Conservation (phyloP, 2,113 vertebrate species). For the Gnathonemus echidnorhynchus region DNA sequence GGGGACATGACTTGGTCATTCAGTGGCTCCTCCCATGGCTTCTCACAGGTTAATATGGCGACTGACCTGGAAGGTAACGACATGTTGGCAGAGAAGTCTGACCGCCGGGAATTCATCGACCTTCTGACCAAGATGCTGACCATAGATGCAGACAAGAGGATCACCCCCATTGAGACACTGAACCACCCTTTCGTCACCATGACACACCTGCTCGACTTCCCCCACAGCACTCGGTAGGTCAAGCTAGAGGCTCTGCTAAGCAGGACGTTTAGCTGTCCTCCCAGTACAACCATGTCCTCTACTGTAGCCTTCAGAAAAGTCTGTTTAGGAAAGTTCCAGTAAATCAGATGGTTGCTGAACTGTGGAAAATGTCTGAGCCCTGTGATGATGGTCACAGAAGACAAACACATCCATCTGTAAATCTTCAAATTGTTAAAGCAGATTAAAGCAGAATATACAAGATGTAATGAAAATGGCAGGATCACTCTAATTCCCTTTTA, state of each 20-base stretch:
- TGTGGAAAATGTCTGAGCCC: not conserved
- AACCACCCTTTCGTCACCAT: conserved; percentile 94
- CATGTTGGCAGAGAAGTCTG: conserved; percentile 96
- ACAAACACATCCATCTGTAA: not conserved
- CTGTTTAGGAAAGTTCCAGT: not conserved
- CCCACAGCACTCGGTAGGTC: conserved; percentile 92
- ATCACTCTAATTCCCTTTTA: not conserved
- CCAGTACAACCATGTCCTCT: not conserved
- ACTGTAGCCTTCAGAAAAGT: not conserved
- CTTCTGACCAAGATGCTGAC: conserved; percentile 96
- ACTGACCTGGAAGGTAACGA: conserved; percentile 93
- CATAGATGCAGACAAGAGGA: conserved; percentile 96
- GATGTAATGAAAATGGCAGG: not conserved
- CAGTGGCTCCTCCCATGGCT: not conserved
- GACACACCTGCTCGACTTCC: conserved; percentile 92
- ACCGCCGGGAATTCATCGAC: conserved; percentile 93
- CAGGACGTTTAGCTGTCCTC: not conserved
- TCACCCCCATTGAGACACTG: conserved; percentile 92
- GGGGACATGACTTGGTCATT: not conserved
- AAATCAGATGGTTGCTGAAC: not conserved
- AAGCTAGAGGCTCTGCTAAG: not conserved
- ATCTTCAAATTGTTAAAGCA: not conserved
- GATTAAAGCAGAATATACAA: not conserved
- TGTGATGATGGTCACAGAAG: not conserved
- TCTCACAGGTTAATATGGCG: conserved; percentile 85